Evolutionary conservation across 2,113 vertebrate genomes (phyloP).

Genomic region (Gambusia holbrooki): DNA sequence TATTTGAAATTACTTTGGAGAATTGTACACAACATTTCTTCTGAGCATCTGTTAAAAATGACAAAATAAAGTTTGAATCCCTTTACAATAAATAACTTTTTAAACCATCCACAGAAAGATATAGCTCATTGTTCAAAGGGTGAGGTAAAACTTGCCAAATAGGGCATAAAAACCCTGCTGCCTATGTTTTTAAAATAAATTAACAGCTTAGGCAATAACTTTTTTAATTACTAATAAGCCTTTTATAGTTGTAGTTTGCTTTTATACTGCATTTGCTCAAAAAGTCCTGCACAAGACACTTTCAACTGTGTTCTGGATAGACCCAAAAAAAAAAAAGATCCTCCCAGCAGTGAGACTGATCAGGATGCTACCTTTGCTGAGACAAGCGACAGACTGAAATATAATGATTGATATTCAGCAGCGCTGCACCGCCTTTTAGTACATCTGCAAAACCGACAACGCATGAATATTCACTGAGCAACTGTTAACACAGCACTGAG

Average conservation of each 20-base stretch:
- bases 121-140: neutral
- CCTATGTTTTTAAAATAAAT: too few relatives aligned
- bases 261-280: neutral
- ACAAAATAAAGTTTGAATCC: neutral
- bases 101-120: neutral
- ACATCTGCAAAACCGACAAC: slow-evolving; percentile 65
- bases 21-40: neutral
- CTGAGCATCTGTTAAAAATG: neutral
- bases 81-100: neutral
- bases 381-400: slow-evolving; percentile 69
- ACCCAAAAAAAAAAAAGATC: slow-evolving; percentile 2
- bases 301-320: neutral
- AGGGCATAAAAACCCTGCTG: neutral
- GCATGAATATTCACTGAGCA: slow-evolving; percentile 79
- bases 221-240: neutral
- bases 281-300: neutral
- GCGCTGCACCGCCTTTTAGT: slow-evolving; percentile 61
- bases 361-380: slow-evolving; percentile 48
- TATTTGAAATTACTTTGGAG: neutral
- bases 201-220: neutral
- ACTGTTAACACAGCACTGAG: slow-evolving; percentile 76
- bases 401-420: slow-evolving; percentile 79
- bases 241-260: neutral
- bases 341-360: slow-evolving; percentile 58
- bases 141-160: neutral